A percentile compares a stretch with the other conserved stretches of the same genome.
These are phyloP conservation scores for Cirrhinus molitorella DNA, from an alignment of 2,797 vertebrate species.

Conservation along the genomic window DNA sequence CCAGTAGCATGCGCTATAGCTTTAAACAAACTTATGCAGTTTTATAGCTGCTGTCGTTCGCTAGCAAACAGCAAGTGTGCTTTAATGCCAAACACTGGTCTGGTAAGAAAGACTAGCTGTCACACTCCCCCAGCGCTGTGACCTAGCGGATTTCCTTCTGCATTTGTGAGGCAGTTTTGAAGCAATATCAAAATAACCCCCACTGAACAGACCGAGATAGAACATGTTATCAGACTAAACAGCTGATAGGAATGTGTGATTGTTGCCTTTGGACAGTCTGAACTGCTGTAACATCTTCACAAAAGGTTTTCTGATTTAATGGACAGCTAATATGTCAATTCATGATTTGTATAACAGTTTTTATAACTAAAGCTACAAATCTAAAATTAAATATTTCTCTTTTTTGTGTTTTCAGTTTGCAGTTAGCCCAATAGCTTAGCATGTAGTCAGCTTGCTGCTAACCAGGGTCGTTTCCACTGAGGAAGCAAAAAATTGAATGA, in stretches of 20 bases:
- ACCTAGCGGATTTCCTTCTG: constrained; percentile 23
- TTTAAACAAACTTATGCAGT: constrained; percentile 29
- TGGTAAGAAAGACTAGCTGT: not conserved
- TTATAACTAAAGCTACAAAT: not conserved
- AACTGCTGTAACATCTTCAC: not conserved
- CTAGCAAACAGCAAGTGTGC: constrained; percentile 1
- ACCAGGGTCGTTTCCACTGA: too few relatives aligned
- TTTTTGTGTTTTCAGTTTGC: not conserved
- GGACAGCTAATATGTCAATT: not conserved
- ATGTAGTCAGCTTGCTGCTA: not conserved
- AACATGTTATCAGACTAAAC: constrained; percentile 24
- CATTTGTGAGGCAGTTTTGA: constrained; percentile 9
- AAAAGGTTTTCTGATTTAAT: not conserved
- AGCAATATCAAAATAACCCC: constrained; percentile 16
- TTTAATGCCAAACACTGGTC: constrained; percentile 25
- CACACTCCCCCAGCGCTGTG: not conserved
- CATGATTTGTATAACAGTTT: not conserved
- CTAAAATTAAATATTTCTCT: not conserved
- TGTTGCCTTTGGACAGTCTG: not conserved
- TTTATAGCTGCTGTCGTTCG: constrained; percentile 22
- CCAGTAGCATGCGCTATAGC: constrained; percentile 49
- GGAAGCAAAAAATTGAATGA: too few relatives aligned
- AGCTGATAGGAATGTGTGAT: constrained; percentile 26
- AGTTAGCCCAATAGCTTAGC: not conserved
- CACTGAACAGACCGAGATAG: constrained; percentile 17